Evolutionary conservation across 2,888 invertebrate species (phyloP), one percentile per base, ranked within the genome.

Genomic region (Drosophila kambysellisi): DNA sequence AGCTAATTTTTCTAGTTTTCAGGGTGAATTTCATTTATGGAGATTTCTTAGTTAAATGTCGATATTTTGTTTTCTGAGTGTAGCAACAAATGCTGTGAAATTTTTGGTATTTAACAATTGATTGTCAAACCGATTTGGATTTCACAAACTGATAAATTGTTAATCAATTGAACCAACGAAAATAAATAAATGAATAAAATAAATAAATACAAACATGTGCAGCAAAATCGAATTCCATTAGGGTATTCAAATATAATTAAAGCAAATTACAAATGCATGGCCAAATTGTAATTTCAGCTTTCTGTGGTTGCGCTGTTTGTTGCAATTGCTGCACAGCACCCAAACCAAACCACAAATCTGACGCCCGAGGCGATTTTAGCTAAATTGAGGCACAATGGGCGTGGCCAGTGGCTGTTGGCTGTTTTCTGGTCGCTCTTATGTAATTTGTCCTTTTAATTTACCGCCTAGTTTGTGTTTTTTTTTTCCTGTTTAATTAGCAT

Each of bases 391-490:
- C 20, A 12, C 61, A 39, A 25, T 30, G 32, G 57, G 39, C 52
- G 46, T 57, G 52, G 39, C 17, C 33, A 3, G 25, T 29, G 50
- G 25, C n/a, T 30, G 15, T 54, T 72, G 48, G 33, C 58, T 59
- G 43, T 64, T 61, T 74, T 39, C 48, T 57, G 76, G 65, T 48
- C 59, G 50, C 61, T 74, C 70, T 70, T 30, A 54, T 74, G 71
- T 62, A 81, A 76, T 86, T 83, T 86, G 72, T 76, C 81, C 86
- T 81, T 79, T 81, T 76, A 81, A 84, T 84, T 86, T 79, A 69
- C 74, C 81, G 74, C 56, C 71, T 65, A 68, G 59, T 68, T 74
- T 72, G 64, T 66, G 82, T 74, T 77, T 46, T 5, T 43, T 25
- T 46, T 81, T 81, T 72, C 48, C 64, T 69, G 81, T 74, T 87